phyloP scores from a whole-genome alignment of 1,140 invertebrate genomes.

The Olivierus martensii region DNA sequence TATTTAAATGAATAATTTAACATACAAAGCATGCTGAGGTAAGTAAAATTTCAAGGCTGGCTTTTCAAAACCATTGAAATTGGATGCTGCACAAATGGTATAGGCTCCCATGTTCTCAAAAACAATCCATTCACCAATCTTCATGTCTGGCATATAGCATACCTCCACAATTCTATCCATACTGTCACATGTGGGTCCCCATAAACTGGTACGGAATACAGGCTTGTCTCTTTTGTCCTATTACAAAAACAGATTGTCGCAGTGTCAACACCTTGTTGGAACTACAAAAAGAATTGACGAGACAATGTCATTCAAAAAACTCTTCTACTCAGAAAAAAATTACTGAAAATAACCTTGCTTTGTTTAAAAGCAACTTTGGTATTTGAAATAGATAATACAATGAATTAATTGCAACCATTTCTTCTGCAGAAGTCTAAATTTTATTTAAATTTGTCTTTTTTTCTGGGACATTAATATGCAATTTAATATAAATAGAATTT shows the following conservation, averaged over 20 bases:
- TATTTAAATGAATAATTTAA: no score
- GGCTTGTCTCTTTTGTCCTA: not conserved
- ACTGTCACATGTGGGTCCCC: constrained; percentile 40
- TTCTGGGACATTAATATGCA: no score
- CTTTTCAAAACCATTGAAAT: constrained; percentile 37
- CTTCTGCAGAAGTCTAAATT: no score
- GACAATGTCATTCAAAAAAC: not conserved
- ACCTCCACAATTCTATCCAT: constrained; percentile 30
- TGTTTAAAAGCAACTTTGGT: not conserved
- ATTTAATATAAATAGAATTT: no score
- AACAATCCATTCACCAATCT: constrained; percentile 35
- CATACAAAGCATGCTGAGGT: no score
- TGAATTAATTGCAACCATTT: no score
- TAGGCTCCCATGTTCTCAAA: constrained; percentile 41
- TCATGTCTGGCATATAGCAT: constrained; percentile 28
- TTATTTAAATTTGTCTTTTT: no score
- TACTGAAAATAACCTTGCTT: not conserved
- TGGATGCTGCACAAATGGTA: constrained; percentile 35
- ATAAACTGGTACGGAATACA: constrained; percentile 22
- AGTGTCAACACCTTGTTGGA: no score
- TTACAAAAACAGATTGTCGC: not conserved
- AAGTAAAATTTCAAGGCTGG: constrained; percentile 20
- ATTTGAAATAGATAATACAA: not conserved
- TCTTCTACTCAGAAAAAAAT: not conserved
- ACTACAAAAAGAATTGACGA: no score